These are phyloP conservation scores for Tympanuchus pallidicinctus DNA, from an alignment of 2,113 vertebrate genomes.

Conservation along the genomic window DNA sequence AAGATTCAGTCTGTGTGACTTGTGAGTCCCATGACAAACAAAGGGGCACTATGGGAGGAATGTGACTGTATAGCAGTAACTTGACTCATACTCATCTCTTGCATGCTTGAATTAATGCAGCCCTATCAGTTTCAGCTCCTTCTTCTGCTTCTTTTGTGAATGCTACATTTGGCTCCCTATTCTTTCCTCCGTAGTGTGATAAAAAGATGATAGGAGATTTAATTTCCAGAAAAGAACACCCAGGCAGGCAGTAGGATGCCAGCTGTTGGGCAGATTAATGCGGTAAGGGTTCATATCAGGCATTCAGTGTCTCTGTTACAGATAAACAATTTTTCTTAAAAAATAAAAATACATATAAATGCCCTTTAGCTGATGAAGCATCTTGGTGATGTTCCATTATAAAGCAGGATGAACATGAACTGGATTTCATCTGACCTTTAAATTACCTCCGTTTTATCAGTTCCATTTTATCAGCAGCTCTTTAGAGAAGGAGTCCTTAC, in stretches of 20 bases:
- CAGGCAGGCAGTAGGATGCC: not conserved
- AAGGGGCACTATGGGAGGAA: not conserved
- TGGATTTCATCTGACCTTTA: conserved; percentile 71
- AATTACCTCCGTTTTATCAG: conserved; percentile 61
- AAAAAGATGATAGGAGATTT: conserved; percentile 31
- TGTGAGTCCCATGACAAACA: not conserved
- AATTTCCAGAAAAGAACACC: conserved; percentile 35
- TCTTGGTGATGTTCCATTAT: conserved; percentile 40
- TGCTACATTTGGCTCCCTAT: not conserved
- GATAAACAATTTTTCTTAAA: conserved; percentile 34
- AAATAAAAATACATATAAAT: not conserved
- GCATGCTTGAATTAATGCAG: not conserved
- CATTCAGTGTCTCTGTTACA: not conserved
- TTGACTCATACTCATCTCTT: not conserved
- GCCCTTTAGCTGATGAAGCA: not conserved
- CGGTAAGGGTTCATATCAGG: conserved; percentile 49
- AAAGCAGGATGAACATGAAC: conserved; percentile 32
- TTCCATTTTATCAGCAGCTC: conserved; percentile 48
- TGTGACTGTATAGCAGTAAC: not conserved
- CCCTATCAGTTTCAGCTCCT: not conserved
- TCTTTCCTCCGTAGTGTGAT: not conserved
- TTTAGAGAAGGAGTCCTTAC: conserved; percentile 23
- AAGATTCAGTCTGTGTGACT: not conserved
- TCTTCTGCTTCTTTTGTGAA: not conserved
- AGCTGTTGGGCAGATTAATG: conserved; percentile 31